Evolutionary conservation across 2,113 vertebrate genomes (phyloP).

Genomic region (Neolamprologus brichardi): DNA sequence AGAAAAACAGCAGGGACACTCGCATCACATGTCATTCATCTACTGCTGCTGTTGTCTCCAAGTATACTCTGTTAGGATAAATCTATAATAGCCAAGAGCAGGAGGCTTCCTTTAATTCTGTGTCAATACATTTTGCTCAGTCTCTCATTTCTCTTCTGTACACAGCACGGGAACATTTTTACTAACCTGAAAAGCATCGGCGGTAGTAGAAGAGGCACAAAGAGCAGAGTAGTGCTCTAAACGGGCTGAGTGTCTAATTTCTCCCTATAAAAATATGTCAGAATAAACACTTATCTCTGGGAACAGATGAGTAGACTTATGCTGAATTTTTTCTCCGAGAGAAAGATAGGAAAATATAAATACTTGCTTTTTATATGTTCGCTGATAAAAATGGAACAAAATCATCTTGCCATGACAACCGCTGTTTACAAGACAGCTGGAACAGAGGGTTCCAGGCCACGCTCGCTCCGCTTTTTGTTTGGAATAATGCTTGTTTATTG

Average conservation of each 20-base stretch:
- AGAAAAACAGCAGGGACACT: not conserved
- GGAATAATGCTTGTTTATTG: constrained; percentile 59
- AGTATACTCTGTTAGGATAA: not conserved
- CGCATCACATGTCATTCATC: not conserved
- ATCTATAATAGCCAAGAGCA: constrained; percentile 6
- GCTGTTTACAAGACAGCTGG: constrained; percentile 54
- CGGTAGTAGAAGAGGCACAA: not conserved
- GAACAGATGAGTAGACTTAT: constrained; percentile 11
- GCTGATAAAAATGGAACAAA: constrained; percentile 43
- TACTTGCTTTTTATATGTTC: constrained; percentile 12
- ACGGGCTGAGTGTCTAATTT: constrained; percentile 20
- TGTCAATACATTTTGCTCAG: constrained; percentile 16
- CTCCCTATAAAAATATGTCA: constrained; percentile 30
- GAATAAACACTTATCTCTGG: constrained; percentile 45
- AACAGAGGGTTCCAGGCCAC: constrained; percentile 34
- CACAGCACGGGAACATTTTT: not conserved
- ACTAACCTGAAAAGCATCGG: constrained; percentile 8
- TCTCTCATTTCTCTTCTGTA: constrained; percentile 29
- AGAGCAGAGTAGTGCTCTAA: constrained; percentile 10
- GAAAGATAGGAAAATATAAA: constrained; percentile 50
- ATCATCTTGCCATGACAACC: constrained; percentile 30
- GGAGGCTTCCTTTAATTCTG: constrained; percentile 15
- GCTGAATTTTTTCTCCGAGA: not conserved
- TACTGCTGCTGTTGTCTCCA: not conserved
- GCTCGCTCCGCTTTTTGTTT: constrained; percentile 31